Conservation (phyloP, 1,140 invertebrate genomes). For the Potamilus streckersoni region DNA sequence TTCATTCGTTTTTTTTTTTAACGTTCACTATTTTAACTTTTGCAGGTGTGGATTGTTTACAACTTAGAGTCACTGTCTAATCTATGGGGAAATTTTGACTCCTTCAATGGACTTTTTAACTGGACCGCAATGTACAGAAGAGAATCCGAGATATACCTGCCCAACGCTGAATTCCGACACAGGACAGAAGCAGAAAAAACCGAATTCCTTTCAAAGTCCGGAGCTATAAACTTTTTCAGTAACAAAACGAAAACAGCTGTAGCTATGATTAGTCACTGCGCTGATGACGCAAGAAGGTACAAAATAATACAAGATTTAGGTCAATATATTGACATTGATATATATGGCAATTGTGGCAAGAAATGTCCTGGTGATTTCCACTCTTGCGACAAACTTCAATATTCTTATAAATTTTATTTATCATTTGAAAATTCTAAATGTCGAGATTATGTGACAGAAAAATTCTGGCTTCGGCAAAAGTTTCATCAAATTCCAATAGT, state of each 20-base stretch:
- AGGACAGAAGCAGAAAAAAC: slow-evolving; percentile 54
- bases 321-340: slow-evolving; percentile 72
- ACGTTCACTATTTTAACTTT: too few species aligned
- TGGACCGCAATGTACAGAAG: slow-evolving; percentile 53
- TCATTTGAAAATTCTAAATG: slow-evolving; percentile 67
- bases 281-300: slow-evolving; percentile 70
- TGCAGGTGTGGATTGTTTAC: slow-evolving; percentile 52
- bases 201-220: slow-evolving; percentile 52
- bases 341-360: slow-evolving; percentile 72
- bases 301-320: slow-evolving; percentile 71
- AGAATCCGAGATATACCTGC: slow-evolving; percentile 46
- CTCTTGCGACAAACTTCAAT: slow-evolving; percentile 38
- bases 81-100: slow-evolving; percentile 29
- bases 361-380: slow-evolving; percentile 44
- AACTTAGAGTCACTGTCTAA: slow-evolving; percentile 49
- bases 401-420: slow-evolving; percentile 89
- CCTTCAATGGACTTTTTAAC: slow-evolving; percentile 45
- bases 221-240: slow-evolving; percentile 16
- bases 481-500: slow-evolving; percentile 56
- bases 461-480: slow-evolving; percentile 58
- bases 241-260: slow-evolving; percentile 63
- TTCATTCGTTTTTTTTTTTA: too few species aligned
- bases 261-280: slow-evolving; percentile 77
- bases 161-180: slow-evolving; percentile 32
- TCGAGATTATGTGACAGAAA: slow-evolving; percentile 66